Evolutionary conservation across 2,113 vertebrate genomes (phyloP).

Genomic region (Meriones unguiculatus): DNA sequence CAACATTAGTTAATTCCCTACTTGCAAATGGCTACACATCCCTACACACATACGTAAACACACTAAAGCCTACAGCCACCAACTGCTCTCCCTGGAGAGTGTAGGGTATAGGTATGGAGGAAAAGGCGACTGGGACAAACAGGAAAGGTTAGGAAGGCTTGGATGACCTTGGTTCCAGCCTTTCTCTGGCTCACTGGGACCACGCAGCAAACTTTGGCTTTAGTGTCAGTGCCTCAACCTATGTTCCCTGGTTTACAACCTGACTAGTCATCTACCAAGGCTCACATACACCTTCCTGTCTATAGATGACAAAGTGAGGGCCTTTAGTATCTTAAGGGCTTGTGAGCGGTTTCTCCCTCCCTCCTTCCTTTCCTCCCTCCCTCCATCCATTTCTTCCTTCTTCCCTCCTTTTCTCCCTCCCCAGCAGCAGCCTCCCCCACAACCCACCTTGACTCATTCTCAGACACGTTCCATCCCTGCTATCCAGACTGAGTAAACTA

Average conservation of each 20-base stretch:
- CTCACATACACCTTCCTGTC: background rate
- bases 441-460: too few species aligned
- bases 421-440: background rate
- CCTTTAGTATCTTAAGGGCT: background rate
- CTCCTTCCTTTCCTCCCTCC: background rate
- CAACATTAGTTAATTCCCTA: background rate
- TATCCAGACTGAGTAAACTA: background rate
- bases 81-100: background rate
- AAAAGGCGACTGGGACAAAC: background rate
- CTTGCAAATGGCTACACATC: background rate
- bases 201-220: background rate
- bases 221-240: background rate
- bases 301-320: background rate
- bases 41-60: background rate
- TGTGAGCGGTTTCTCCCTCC: background rate
- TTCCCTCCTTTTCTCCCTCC: accelerated
- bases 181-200: background rate
- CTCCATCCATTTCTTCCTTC: accelerated
- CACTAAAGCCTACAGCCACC: background rate
- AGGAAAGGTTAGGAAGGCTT: background rate
- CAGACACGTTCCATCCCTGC: background rate
- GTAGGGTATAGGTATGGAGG: background rate
- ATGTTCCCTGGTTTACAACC: background rate
- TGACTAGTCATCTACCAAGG: background rate
- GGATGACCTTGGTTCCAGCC: background rate